Evolutionary conservation across 2,113 vertebrate species (phyloP), one percentile per base, ranked within the genome.

Genomic region (Merops nubicus): DNA sequence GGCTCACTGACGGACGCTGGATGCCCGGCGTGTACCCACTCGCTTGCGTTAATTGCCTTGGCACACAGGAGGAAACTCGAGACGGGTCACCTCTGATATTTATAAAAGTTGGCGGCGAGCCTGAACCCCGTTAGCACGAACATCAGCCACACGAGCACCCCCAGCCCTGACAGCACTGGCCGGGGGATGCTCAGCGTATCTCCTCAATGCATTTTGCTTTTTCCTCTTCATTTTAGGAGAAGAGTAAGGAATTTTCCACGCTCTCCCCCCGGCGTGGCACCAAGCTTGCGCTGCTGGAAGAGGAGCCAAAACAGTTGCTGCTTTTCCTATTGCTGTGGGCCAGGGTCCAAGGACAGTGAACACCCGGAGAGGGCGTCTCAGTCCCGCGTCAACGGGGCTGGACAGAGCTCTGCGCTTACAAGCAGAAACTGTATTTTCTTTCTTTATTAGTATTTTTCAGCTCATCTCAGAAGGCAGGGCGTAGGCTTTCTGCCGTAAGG

Each of bases 51-150:
- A 93, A 95, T 88, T 89, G 95, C 95, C 95, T 91, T 98, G 98
- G 98, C 97, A 65, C 48, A 5, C 8, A 18, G 13, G 2, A 40
- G 94, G 97, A 92, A 97, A 98, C 18, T 21, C 59, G 74, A 98
- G 95, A 96, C 89, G 38, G 85, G 95, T 97, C 97, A 97, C 98
- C 98, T 98, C 95, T 98, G 98, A 96, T 98, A 97, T 98, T 98
- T 98, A 97, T 88, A 97, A 96, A 94, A 94, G 91, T 19, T 54
- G 83, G 85, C 89, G 6, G 91, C 62, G 42, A 79, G 79, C 16
- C 53, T 42, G 7, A 75, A 10, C 25, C 72, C 57, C 13, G 16
- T 88, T 53, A 81, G 72, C 14, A 11, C 7, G 8, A 88, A 8
- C 48, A 16, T 6, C 4, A 6, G 57, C 7, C 12, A 5, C 2